These are phyloP conservation scores for Theonella swinhoei DNA, from an alignment of 37 sponge, comb jelly and placozoan genomes.

Conservation along the genomic window DNA sequence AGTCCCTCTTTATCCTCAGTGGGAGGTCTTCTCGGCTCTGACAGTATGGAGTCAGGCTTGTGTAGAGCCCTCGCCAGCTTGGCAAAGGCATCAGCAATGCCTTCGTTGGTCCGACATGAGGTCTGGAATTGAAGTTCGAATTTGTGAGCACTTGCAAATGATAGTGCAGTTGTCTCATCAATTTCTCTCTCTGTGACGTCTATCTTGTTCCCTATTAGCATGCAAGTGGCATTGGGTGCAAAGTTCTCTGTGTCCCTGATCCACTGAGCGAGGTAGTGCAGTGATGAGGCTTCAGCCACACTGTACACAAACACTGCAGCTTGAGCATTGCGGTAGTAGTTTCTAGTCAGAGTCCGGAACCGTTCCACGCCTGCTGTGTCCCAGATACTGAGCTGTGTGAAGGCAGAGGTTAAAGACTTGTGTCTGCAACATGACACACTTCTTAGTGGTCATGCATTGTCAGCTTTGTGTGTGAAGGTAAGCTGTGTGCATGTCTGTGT, in stretches of 20 bases:
- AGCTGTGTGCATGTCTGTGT: slow-evolving; percentile 24
- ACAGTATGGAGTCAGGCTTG: background rate
- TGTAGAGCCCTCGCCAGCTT: slow-evolving; percentile 62
- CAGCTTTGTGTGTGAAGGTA: slow-evolving; percentile 5
- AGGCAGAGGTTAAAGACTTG: background rate
- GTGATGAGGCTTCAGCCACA: slow-evolving; percentile 76
- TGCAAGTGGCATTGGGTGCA: slow-evolving; percentile 79
- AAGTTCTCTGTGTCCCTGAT: slow-evolving; percentile 81
- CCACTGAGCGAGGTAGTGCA: slow-evolving; percentile 91
- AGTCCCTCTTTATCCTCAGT: background rate
- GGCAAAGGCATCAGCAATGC: slow-evolving; percentile 69
- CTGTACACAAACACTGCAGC: slow-evolving; percentile 90
- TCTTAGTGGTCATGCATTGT: background rate
- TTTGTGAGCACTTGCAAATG: slow-evolving; percentile 74
- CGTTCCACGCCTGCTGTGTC: slow-evolving; percentile 96
- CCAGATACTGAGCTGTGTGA: slow-evolving; percentile 74
- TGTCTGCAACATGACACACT: background rate
- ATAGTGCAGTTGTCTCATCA: slow-evolving; percentile 66
- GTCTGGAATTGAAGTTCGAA: slow-evolving; percentile 57
- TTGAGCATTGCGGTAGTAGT: slow-evolving; percentile 92
- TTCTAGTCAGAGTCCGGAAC: slow-evolving; percentile 88
- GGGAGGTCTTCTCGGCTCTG: background rate
- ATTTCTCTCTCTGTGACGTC: slow-evolving; percentile 72
- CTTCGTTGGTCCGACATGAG: slow-evolving; percentile 76
- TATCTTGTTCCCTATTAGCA: slow-evolving; percentile 87